Percentiles rank a stretch among this genome's conserved stretches.
phyloP scores from a whole-genome alignment of 2,113 vertebrate genomes.

The Stomatorhinus ivindoensis region DNA sequence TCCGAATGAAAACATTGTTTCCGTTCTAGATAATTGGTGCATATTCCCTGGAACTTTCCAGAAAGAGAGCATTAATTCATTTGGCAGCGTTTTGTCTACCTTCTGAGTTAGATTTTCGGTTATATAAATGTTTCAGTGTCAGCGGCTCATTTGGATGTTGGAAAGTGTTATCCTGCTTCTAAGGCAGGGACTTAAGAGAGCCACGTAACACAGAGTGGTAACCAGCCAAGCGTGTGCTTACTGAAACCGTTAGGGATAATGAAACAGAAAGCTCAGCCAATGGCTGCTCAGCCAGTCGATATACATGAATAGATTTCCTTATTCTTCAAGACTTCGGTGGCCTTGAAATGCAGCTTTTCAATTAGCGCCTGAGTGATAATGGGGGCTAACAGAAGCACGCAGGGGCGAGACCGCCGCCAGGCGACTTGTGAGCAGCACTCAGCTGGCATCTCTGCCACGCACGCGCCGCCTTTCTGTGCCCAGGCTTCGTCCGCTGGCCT shows the following conservation, averaged over 20 bases:
- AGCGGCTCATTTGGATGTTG: neutral
- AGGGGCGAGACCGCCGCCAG: neutral
- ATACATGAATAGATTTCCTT: neutral
- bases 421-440: neutral
- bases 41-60: neutral
- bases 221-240: neutral
- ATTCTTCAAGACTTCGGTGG: neutral
- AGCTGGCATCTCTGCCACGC: neutral
- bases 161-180: neutral
- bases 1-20: neutral
- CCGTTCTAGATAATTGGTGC: neutral
- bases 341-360: neutral
- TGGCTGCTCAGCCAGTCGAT: neutral
- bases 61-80: neutral
- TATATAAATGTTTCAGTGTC: neutral
- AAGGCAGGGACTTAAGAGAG: neutral
- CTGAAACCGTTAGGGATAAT: neutral
- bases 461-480: neutral
- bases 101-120: neutral
- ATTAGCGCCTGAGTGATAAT: neutral
- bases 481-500: neutral
- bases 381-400: neutral
- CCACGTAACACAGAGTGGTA: neutral
- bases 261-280: neutral
- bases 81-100: neutral